Conservation (phyloP, 2,888 invertebrate species). For the Cheiracanthium punctorium region DNA sequence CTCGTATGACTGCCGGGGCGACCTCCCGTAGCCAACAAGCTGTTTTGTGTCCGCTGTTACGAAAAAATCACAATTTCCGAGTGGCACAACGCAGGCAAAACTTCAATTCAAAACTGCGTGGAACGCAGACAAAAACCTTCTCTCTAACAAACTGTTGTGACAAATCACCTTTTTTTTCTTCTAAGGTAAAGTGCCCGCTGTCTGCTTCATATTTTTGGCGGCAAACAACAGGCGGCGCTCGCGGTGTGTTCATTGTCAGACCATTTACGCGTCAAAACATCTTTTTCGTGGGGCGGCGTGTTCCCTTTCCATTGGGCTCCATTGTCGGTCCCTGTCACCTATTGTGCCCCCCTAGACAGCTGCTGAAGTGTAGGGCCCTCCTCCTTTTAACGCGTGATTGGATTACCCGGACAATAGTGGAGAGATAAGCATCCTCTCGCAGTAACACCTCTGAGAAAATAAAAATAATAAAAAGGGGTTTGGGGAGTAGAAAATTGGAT, state of each 20-base stretch:
- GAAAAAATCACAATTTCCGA: neutral
- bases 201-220: constrained; percentile 1
- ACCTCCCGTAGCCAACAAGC: too few species aligned
- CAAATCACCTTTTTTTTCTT: neutral
- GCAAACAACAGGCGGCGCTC: constrained; percentile 7
- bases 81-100: neutral
- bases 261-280: constrained; percentile 15
- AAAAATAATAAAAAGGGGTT: too few species aligned
- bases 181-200: constrained; percentile 1
- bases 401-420: constrained; percentile 35
- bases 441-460: neutral
- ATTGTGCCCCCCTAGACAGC: constrained; percentile 42
- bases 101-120: neutral
- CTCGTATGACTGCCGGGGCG: too few species aligned
- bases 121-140: neutral
- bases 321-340: constrained; percentile 54
- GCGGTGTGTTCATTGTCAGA: neutral
- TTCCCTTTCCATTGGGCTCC: neutral
- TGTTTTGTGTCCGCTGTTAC: too few species aligned
- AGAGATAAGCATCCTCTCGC: neutral
- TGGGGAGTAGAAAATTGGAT: too few species aligned
- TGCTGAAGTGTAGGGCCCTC: constrained; percentile 38
- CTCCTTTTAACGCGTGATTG: constrained; percentile 58
- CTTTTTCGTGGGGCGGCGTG: constrained; percentile 28
- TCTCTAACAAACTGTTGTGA: neutral